These are phyloP conservation scores for Hydractinia symbiolongicarpus DNA, from an alignment of 30 jellyfish, hydroid and myxozoan genomes.

Conservation along the genomic window DNA sequence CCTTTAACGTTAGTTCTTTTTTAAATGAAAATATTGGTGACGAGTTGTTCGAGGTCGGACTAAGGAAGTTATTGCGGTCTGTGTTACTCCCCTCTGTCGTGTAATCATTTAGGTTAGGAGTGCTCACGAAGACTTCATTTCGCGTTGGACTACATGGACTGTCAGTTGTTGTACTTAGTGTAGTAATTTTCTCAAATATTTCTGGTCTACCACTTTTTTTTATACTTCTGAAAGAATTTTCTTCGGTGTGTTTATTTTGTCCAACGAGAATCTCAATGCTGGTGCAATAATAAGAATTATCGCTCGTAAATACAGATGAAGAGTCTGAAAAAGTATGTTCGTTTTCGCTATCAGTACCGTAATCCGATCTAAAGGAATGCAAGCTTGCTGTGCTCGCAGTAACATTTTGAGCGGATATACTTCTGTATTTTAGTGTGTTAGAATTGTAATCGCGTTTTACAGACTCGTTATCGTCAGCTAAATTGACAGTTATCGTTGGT, in stretches of 20 bases:
- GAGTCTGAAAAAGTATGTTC: neutral
- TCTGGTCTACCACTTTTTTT: neutral
- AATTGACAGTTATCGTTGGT: neutral
- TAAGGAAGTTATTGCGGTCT: too few species aligned
- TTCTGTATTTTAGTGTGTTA: neutral
- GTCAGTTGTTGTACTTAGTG: too few species aligned
- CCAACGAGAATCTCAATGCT: neutral
- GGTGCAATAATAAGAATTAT: neutral
- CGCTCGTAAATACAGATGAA: constrained; percentile 13
- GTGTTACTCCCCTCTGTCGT: too few species aligned
- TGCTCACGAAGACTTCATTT: too few species aligned
- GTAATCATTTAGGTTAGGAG: too few species aligned
- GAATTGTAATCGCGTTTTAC: neutral
- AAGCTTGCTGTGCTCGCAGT: neutral
- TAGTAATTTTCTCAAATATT: neutral
- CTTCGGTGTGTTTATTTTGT: neutral
- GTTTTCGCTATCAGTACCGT: constrained; percentile 9
- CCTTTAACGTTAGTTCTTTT: neutral
- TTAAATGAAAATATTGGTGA: too few species aligned
- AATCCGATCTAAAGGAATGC: constrained; percentile 10
- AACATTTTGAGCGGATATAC: neutral
- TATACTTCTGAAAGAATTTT: neutral
- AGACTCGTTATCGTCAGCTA: neutral
- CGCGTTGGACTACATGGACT: too few species aligned
- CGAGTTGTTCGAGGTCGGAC: too few species aligned